phyloP scores from a whole-genome alignment of 1,140 invertebrate species.

The Vanessa tameamea region DNA sequence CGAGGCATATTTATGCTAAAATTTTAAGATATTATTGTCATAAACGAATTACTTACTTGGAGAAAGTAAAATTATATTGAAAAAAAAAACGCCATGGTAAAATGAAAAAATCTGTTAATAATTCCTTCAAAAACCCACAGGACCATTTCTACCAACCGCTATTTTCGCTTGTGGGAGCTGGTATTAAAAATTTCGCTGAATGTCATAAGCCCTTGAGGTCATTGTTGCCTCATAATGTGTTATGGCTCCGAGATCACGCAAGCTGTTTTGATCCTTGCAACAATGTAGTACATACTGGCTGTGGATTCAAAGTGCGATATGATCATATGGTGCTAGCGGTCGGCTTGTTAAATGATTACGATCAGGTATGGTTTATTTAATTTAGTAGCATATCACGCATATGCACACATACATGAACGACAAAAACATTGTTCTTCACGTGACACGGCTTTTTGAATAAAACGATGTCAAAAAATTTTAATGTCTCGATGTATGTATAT shows the following conservation, averaged over 20 bases:
- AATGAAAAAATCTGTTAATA: no score
- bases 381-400: not conserved
- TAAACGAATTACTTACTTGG: no score
- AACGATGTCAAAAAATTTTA: no score
- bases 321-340: conserved; percentile 90
- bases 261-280: conserved; percentile 87
- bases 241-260: conserved; percentile 90
- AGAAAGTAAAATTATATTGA: no score
- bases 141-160: conserved; percentile 97
- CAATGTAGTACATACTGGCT: conserved; percentile 85
- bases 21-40: no score
- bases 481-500: no score
- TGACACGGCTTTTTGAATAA: no score
- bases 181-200: conserved; percentile 86
- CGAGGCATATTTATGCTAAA: no score
- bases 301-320: conserved; percentile 88
- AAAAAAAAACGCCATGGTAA: no score
- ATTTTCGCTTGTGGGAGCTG: conserved; percentile 95
- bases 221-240: conserved; percentile 87
- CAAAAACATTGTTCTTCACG: no score
- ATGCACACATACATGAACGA: no score
- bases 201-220: conserved; percentile 83
- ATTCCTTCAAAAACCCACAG: conserved; percentile 71
- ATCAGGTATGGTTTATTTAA: conserved; percentile 83
- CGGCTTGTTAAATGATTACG: conserved; percentile 90